phyloP scores from a whole-genome alignment of 2,888 invertebrate species.

The Drosophila demipolita region DNA sequence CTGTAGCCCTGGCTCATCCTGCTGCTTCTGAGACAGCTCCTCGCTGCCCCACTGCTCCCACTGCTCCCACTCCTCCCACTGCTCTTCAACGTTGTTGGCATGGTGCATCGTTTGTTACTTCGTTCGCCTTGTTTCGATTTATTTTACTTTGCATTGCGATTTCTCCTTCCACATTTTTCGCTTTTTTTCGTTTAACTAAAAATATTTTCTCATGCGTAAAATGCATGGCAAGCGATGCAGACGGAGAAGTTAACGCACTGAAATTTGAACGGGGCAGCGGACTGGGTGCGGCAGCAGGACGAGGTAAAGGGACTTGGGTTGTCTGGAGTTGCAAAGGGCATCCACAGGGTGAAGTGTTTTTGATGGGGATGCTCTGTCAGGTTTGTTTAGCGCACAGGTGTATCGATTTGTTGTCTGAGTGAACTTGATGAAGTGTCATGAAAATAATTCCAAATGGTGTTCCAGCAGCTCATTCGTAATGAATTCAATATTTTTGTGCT shows the following conservation, averaged over 20 bases:
- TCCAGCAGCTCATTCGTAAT: conserved; percentile 9
- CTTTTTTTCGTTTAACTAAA: conserved; percentile 55
- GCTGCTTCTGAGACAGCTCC: background rate
- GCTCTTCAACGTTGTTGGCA: conserved; percentile 61
- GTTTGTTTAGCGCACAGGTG: conserved; percentile 40
- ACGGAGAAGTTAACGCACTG: conserved; percentile 65
- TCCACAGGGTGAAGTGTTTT: background rate
- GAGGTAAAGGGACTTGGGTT: conserved; percentile 22
- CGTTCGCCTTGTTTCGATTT: conserved; percentile 71
- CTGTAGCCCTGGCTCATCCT: background rate
- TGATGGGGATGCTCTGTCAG: conserved; percentile 15
- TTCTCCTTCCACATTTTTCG: conserved; percentile 9
- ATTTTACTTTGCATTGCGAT: conserved; percentile 63
- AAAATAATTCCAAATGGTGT: conserved; percentile 13
- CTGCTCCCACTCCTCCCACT: background rate
- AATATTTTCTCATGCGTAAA: conserved; percentile 80
- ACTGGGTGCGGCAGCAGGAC: background rate
- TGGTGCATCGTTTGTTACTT: conserved; percentile 69
- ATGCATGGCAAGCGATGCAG: conserved; percentile 73
- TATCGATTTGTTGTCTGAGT: conserved; percentile 47
- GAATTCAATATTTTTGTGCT: background rate
- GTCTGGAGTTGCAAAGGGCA: conserved; percentile 10
- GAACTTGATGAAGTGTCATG: conserved; percentile 50
- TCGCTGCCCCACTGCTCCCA: background rate
- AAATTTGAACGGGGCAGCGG: conserved; percentile 27